A percentile compares a stretch with the other conserved stretches of the same genome.
Evolutionary conservation across 1,140 invertebrate species (phyloP).

Genomic region (Drosophila murphyi): DNA sequence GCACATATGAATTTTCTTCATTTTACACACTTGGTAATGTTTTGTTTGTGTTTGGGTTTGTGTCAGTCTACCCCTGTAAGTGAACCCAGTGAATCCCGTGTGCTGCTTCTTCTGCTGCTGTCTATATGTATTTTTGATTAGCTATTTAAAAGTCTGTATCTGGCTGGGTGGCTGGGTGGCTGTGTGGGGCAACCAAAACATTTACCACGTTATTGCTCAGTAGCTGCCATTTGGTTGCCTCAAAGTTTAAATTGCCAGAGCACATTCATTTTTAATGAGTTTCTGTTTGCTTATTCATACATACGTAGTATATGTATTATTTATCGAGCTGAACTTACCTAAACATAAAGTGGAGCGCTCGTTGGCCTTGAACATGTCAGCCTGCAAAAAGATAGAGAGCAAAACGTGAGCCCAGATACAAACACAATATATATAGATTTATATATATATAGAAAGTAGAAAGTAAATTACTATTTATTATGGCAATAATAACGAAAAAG

Average conservation of each 20-base stretch:
- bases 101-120: conserved; percentile 27
- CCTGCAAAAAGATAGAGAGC: conserved; percentile 59
- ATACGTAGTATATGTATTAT: conserved; percentile 11
- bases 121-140: conserved; percentile 78
- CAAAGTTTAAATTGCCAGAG: conserved; percentile 44
- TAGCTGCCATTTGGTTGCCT: conserved; percentile 33
- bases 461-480: not conserved
- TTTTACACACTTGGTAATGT: conserved; percentile 6
- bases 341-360: conserved; percentile 48
- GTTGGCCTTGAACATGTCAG: conserved; percentile 67
- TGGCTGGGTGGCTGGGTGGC: conserved; percentile 8
- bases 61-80: not conserved
- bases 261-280: conserved; percentile 49
- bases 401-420: not conserved
- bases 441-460: not conserved
- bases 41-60: conserved; percentile 3
- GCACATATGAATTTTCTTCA: conserved; percentile 25
- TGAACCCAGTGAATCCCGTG: not conserved
- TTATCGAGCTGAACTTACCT: conserved; percentile 59
- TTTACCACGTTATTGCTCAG: not conserved
- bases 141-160: conserved; percentile 53
- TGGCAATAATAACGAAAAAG: not conserved
- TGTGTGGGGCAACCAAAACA: conserved; percentile 9
- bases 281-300: conserved; percentile 34
- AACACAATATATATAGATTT: not conserved